Percentiles rank a stretch among this genome's conserved stretches.
Evolutionary conservation across 2,888 invertebrate species (phyloP).

Genomic region (Trissoscelio sp.): DNA sequence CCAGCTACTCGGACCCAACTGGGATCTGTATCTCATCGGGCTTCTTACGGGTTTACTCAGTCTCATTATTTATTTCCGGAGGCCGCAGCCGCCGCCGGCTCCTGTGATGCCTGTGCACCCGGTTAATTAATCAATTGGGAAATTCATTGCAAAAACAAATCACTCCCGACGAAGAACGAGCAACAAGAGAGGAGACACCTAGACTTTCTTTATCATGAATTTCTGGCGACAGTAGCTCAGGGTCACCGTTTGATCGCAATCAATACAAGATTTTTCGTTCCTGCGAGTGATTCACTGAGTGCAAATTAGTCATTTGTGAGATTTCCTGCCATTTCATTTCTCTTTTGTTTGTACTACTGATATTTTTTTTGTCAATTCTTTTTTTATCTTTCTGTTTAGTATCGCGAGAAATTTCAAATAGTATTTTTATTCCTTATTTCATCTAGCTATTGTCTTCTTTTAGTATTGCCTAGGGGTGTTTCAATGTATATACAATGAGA

Average conservation of each 20-base stretch:
- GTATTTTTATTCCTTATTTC: too few relatives aligned
- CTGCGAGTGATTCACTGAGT: not conserved
- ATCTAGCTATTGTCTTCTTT: too few relatives aligned
- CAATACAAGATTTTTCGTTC: not conserved
- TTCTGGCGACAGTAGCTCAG: conserved; percentile 39
- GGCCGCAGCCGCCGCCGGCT: conserved; percentile 83
- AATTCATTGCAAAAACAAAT: not conserved
- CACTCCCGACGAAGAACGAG: not conserved
- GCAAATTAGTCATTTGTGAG: not conserved
- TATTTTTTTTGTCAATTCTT: not conserved
- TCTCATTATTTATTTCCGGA: conserved; percentile 91
- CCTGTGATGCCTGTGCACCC: conserved; percentile 73
- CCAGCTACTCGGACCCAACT: conserved; percentile 91
- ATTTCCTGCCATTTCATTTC: not conserved
- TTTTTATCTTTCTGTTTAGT: too few relatives aligned
- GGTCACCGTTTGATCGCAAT: conserved; percentile 12
- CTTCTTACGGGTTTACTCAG: conserved; percentile 88
- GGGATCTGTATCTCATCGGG: conserved; percentile 97
- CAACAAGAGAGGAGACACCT: not conserved
- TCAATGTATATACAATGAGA: not conserved
- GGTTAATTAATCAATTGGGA: conserved; percentile 21
- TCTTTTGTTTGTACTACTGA: not conserved
- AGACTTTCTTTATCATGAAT: not conserved
- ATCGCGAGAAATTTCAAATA: too few relatives aligned
- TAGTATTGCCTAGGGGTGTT: not conserved